Base-by-base conservation (phyloP, 2,888 invertebrate genomes). In the Eilema caniola region DNA sequence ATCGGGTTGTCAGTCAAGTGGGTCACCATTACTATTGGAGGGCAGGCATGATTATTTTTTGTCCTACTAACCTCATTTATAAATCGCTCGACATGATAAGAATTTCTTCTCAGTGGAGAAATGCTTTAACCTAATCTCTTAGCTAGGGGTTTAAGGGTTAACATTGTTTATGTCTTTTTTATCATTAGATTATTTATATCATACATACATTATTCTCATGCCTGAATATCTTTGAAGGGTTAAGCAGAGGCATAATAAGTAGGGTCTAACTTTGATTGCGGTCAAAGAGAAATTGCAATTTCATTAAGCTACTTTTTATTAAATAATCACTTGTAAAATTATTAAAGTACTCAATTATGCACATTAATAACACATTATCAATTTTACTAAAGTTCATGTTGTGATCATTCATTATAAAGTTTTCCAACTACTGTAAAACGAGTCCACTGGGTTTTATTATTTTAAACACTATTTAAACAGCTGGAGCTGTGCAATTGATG, bases 51-150 rank as follows among this genome's bases (percentile, higher is more conserved):
- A 88, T 86, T 83, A 84, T 91, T 93, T 93, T 93, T 90, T 92
- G 92, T 83, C 82, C 93, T 83, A 92, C 85, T 94, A 92, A 93
- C 94, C 93, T 87, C 86, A 82, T 91, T 92, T 78, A 70, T 75
- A 75, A 78, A 70, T 70, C 76, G 75, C 67, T 70, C 71, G 70
- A 63, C 70, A 65, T 53, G 82, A 83, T 82, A 82, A 83, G 75
- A 72, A 74, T 76, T 72, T 74, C 69, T 79, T 66, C 69, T 67
- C 76, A 53, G 66, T 66, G 60, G 71, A 66, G 57, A 68, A 72
- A 73, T 70, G 62, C 70, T 75, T 78, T 83, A 82, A 79, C 69
- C 72, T 83, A 82, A 82, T 82, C 78, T 83, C 53, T n/a, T n/a
- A 53, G 47, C 79, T 79, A 72, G 69, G 65, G 74, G 76, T 75